Evolutionary conservation across 1,140 invertebrate genomes (phyloP).

Genomic region (Lepidurus couesii): DNA sequence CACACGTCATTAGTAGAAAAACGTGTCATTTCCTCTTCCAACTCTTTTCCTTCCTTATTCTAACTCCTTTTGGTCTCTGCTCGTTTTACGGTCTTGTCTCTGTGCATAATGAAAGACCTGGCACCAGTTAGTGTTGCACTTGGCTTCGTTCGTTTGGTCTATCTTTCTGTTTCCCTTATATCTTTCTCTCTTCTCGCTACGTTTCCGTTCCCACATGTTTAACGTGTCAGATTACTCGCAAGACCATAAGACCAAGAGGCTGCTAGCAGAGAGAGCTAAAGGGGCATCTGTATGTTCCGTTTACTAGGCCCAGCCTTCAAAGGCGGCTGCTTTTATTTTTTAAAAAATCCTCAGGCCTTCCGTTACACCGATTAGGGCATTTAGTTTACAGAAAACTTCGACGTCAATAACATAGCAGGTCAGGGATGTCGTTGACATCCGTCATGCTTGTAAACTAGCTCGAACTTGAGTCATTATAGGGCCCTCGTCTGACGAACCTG

Average conservation of each 20-base stretch:
- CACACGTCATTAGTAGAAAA: not conserved
- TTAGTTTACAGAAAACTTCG: no score
- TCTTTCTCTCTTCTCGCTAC: not conserved
- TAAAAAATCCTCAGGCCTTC: no score
- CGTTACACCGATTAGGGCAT: no score
- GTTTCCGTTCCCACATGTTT: constrained; percentile 6
- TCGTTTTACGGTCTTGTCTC: not conserved
- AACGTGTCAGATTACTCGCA: not conserved
- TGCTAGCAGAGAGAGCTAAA: not conserved
- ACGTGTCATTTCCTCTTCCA: not conserved
- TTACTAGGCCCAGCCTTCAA: not conserved
- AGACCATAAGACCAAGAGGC: not conserved
- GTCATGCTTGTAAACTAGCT: not conserved
- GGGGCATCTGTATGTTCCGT: not conserved
- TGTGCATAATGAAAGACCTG: not conserved
- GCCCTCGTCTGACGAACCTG: no score
- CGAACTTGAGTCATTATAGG: no score
- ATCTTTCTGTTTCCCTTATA: not conserved
- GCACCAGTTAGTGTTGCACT: not conserved
- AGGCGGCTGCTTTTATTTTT: not conserved
- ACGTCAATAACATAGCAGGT: not conserved
- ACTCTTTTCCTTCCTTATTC: not conserved
- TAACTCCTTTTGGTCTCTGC: not conserved
- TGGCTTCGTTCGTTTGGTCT: not conserved
- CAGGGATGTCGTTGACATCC: not conserved